Percentiles rank a stretch among this genome's conserved stretches.
phyloP scores from a whole-genome alignment of 1,140 invertebrate genomes.

The Meloidogyne exigua region DNA sequence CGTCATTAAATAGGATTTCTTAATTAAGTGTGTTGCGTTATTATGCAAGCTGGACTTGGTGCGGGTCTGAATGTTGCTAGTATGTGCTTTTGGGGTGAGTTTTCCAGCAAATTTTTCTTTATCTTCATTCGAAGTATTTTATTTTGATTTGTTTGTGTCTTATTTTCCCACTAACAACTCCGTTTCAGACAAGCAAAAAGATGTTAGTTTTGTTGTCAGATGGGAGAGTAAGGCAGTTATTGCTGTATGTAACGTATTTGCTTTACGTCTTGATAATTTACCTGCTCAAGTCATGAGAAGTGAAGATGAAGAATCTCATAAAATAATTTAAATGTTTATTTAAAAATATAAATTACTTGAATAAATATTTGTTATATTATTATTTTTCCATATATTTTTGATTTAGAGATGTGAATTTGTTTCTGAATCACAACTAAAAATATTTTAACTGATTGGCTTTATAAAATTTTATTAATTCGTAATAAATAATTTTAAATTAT shows the following conservation, averaged over 20 bases:
- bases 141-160: too few relatives aligned
- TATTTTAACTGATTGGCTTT: too few relatives aligned
- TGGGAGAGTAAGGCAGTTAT: conserved; percentile 10
- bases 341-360: conserved; percentile 1
- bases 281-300: not conserved
- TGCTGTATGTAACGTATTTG: conserved; percentile 7
- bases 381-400: not conserved
- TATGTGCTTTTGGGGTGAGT: conserved; percentile 1
- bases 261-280: not conserved
- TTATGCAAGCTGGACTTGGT: not conserved
- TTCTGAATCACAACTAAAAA: too few relatives aligned
- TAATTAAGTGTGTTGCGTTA: not conserved
- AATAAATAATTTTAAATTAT: too few relatives aligned
- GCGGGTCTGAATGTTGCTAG: not conserved
- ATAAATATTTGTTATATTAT: not conserved
- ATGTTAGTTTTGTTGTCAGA: conserved; percentile 11
- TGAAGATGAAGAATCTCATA: not conserved
- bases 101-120: not conserved
- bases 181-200: not conserved
- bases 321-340: not conserved
- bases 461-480: too few relatives aligned
- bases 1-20: not conserved
- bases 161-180: not conserved
- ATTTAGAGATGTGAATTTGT: too few relatives aligned
- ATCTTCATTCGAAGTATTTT: not conserved